Base-by-base conservation (phyloP, 2,888 invertebrate species). In the Drosophila emarginata region DNA sequence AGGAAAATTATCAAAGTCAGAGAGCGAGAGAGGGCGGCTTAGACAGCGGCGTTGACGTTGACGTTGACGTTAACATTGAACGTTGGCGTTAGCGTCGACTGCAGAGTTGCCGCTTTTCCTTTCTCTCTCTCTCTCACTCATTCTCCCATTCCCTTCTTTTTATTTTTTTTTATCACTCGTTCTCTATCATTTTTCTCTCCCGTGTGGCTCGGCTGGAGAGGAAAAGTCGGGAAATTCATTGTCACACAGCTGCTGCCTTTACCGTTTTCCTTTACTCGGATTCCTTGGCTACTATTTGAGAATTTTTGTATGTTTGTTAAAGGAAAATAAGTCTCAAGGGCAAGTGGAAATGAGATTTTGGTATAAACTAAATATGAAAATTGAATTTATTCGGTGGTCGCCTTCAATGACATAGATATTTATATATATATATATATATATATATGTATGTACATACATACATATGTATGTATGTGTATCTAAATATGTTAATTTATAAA, bases 161-260 rank as follows among this genome's bases (percentile, higher is more conserved):
- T 40, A 28, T 32, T n/a, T 3, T 23, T 9, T 51, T 56, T 52
- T 64, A 57, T 32, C 32, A 37, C 37, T 51, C 51, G 6, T 18
- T 57, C 28, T 21, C 53, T 51, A 36, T 23, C 6, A 40, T 9
- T 39, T 54, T 63, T 57, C 64, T 51, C 32, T 39, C 51, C 28
- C 36, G 11, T 7, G 28, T 61, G 54, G 21, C n/a, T 56, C 63
- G 37, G 69, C 2, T 14, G 28, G 15, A 36, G 71, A 71, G 56
- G 51, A 71, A 70, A 70, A 71, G 64, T 70, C 15, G 65, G 70
- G 71, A 71, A 71, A 71, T 64, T 64, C 54, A 60, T 59, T 60
- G 54, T 56, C 71, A 40, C 70, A 71, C 70, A 70, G 70, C 70
- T 71, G 70, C 70, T 45, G 45, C 21, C 45, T 18, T 45, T 45